Evolutionary conservation across 2,113 vertebrate species (phyloP), one percentile per base, ranked within the genome.

Genomic region (Geothlypis trichas): DNA sequence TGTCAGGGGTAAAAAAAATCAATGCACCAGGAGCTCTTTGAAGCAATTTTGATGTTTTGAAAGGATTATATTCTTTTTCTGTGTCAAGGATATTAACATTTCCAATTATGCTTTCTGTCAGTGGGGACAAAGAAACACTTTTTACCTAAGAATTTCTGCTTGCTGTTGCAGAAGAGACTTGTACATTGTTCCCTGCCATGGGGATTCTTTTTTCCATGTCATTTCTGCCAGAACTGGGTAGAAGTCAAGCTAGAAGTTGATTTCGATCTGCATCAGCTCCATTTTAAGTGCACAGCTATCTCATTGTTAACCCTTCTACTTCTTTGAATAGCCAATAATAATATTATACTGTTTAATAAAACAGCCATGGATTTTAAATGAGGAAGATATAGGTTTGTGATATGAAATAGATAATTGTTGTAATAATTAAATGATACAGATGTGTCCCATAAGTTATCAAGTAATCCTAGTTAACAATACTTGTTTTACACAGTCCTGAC

Each of bases 191-290:
- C 27, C 26, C 11, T 68, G 42, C 33, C 20, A 21, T 7, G 5
- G 15, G 10, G 20, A 46, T 58, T 61, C 7, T 49, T 51, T 94
- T 74, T 55, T 10, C 24, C 14, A 5, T 47, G 15, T 58, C 0
- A 62, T 74, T 86, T 89, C 61, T 86, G 22, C 31, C 33, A 62
- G 23, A 57, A 57, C 31, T 63, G 27, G 13, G 18, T 63, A 84
- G 63, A 71, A 77, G 4, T 84, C 59, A 78, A 89, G 8, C 19
- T 84, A 52, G 37, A 82, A 37, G 6, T 41, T 52, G 14, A 31
- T 74, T 81, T 59, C 0, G 0, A 6, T 72, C 35, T 74, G 5
- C 1, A 0, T 68, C 17, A 55, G 23, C 39, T 87, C 52, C 27
- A 23, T 73, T 78, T 75, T 30, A 19, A 37, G 13, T 54, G 17